Conservation (phyloP, 2,113 vertebrate species). For the Otolemur garnettii region DNA sequence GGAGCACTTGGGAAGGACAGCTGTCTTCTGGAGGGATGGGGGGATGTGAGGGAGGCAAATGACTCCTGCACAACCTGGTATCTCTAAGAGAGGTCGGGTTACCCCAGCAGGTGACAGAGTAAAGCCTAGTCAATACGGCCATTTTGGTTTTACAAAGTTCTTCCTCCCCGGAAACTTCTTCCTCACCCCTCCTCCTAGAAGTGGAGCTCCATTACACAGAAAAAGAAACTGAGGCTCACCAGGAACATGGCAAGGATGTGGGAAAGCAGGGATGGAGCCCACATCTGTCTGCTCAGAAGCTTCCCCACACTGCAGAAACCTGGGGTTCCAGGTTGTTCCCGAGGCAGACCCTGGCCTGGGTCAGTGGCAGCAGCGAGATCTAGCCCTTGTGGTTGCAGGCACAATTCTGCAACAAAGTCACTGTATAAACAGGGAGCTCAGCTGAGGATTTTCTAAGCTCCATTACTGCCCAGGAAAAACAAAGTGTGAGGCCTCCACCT, state of each 20-base stretch:
- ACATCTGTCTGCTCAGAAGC: neutral
- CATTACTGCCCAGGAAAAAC: neutral
- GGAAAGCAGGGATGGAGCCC: neutral
- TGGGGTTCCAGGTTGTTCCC: neutral
- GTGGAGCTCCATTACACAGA: neutral
- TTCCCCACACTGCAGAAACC: neutral
- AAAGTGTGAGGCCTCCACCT: neutral
- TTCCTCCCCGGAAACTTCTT: neutral
- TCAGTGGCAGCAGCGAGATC: neutral
- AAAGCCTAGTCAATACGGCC: conserved; percentile 72
- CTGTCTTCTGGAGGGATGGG: neutral
- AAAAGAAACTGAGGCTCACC: neutral
- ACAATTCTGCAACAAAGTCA: conserved; percentile 12
- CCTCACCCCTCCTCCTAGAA: neutral
- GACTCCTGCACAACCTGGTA: conserved; percentile 76
- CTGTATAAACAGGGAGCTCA: neutral
- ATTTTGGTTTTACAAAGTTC: neutral
- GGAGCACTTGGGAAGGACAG: neutral
- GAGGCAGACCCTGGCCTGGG: neutral
- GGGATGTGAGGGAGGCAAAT: conserved; percentile 54
- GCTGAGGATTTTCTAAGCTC: neutral
- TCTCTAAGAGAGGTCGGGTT: conserved; percentile 72
- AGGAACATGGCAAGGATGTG: neutral
- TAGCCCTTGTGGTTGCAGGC: neutral
- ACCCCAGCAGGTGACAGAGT: conserved; percentile 77